A percentile compares a stretch with the other conserved stretches of the same genome.
Evolutionary conservation across 2,797 vertebrate genomes (phyloP).

Genomic region (Phalloptychus januarius): DNA sequence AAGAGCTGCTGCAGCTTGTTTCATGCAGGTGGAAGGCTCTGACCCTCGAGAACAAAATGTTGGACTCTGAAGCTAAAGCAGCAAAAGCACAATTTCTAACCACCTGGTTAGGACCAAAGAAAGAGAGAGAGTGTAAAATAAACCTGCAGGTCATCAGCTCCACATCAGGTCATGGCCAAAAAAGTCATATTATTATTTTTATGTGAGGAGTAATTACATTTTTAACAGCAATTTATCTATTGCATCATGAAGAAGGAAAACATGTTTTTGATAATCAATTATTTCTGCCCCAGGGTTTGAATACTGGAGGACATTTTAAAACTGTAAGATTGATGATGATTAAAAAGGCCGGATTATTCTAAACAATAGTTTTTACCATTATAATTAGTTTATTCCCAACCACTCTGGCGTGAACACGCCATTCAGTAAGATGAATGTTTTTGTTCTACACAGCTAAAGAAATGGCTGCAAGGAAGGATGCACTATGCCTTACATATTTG

Average conservation of each 20-base stretch:
- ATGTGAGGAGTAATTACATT: not conserved
- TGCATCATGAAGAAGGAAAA: not conserved
- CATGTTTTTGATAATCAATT: not conserved
- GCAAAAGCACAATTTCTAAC: not conserved
- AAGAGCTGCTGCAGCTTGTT: not conserved
- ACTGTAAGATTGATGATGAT: not conserved
- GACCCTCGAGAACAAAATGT: not conserved
- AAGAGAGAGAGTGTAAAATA: not conserved
- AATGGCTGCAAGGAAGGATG: not conserved
- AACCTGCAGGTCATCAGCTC: not conserved
- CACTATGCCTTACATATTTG: not conserved
- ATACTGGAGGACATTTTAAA: not conserved
- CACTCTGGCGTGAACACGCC: not conserved
- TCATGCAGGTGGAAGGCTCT: not conserved
- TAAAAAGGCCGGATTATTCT: not conserved
- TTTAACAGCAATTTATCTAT: not conserved
- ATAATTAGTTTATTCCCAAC: not conserved
- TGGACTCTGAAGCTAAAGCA: constrained; percentile 1
- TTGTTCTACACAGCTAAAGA: not conserved
- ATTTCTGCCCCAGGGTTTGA: not conserved
- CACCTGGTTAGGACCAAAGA: not conserved
- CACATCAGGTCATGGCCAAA: not conserved
- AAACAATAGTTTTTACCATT: not conserved
- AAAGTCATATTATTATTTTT: not conserved
- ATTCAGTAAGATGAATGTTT: not conserved